Base-by-base conservation (phyloP, 2,113 vertebrate species). In the Polypterus senegalus region DNA sequence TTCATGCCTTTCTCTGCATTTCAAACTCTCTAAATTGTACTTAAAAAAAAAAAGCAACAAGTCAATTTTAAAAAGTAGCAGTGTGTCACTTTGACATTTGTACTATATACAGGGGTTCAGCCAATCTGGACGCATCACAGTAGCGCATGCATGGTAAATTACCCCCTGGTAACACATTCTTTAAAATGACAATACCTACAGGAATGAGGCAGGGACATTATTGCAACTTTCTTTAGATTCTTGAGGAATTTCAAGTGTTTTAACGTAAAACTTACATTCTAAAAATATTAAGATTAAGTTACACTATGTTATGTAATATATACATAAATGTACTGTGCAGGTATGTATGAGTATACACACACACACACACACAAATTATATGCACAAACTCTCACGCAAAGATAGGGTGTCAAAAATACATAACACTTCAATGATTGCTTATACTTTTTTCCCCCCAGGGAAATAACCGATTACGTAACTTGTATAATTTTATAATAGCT, bases 141-240 rank as follows among this genome's bases (percentile, higher is more conserved):
- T 74, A 72, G 70, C 60, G 61, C 79, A 78, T 83, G 76, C 76
- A 73, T 77, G 71, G 68, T 64, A 69, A 74, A 78, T 67, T 49
- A 48, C n/a, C 54, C 63, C 53, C 69, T 67, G 72, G 27, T 27
- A 27, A 27, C 27, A 27, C 72, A 70, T 70, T 65, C 72, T 67
- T 70, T 65, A 63, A 5, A 63, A 63, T 53, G 46, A n/a, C 54
- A 49, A 59, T 58, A 44, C 9, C 57, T 58, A 63, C 2, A 51
- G 6, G 6, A 51, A 51, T 59, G 67, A 67, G 69, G 63, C 72
- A 62, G 66, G 61, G 62, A 67, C 49, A 62, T 58, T 74, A 71
- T 69, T 69, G 69, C 65, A 71, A 63, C 67, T 46, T 27, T 61
- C 45, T 54, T 52, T 52, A 63, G 62, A 71, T 71, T 68, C 63